Percentiles rank a stretch among this genome's conserved stretches.
phyloP scores from a whole-genome alignment of 2,113 vertebrate genomes.

The Catharus bicknelli region DNA sequence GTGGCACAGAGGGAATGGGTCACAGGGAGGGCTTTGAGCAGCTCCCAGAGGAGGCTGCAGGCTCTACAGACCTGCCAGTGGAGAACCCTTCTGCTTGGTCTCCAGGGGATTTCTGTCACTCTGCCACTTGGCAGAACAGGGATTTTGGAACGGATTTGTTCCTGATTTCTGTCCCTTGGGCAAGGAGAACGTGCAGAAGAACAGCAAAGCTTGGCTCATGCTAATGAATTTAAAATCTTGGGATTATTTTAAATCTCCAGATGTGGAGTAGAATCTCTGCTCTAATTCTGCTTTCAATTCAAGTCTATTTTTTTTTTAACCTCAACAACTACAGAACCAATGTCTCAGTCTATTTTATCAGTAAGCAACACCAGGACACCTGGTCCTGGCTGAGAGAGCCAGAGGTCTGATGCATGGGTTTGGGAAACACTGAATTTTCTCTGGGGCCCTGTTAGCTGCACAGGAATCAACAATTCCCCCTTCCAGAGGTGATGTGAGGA shows the following conservation, averaged over 20 bases:
- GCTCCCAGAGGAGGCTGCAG: background rate
- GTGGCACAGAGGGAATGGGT: background rate
- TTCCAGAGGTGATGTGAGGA: background rate
- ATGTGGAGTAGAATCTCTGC: background rate
- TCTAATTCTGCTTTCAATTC: background rate
- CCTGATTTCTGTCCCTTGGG: slow-evolving; percentile 4
- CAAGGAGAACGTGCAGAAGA: background rate
- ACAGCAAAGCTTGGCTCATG: background rate
- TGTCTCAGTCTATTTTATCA: background rate
- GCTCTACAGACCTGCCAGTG: background rate
- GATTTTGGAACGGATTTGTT: background rate
- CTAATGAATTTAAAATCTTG: background rate
- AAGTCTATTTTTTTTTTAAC: background rate
- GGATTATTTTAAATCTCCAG: background rate
- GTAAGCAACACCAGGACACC: background rate
- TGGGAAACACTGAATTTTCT: background rate
- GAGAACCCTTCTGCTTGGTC: background rate
- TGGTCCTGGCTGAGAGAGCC: background rate
- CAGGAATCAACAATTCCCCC: background rate
- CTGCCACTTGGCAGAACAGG: background rate
- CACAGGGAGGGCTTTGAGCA: background rate
- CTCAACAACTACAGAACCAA: background rate
- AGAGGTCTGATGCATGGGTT: background rate
- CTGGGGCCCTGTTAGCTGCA: background rate
- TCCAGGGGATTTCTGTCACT: background rate